A percentile compares a stretch with the other conserved stretches of the same genome.
phyloP scores from a whole-genome alignment of 1,140 invertebrate genomes.

The Papilio glaucus region DNA sequence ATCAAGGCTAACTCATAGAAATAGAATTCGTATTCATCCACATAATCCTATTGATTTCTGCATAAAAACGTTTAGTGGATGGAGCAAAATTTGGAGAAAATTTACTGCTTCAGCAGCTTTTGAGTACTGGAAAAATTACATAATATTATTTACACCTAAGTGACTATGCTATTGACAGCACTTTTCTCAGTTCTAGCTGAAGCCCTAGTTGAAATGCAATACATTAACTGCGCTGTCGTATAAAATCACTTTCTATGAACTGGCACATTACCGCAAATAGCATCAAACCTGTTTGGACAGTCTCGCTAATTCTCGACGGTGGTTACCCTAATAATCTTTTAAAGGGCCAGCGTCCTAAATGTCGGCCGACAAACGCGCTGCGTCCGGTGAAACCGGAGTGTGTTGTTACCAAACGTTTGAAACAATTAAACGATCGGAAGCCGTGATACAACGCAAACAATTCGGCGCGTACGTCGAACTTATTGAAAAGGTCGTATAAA shows the following conservation, averaged over 20 bases:
- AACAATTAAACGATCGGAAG: slow-evolving; percentile 46
- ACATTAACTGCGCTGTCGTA: too few relatives aligned
- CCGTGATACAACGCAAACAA: slow-evolving; percentile 34
- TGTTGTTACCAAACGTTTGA: slow-evolving; percentile 42
- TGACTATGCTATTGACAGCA: too few relatives aligned
- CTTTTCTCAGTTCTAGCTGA: background rate
- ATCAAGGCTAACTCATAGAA: too few relatives aligned
- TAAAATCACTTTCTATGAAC: background rate
- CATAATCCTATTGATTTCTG: too few relatives aligned
- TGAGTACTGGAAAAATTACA: too few relatives aligned
- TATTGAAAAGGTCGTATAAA: slow-evolving; percentile 28
- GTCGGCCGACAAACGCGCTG: slow-evolving; percentile 28
- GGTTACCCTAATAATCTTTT: slow-evolving; percentile 24
- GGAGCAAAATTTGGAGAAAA: too few relatives aligned
- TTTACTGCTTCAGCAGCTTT: too few relatives aligned
- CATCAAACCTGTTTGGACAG: background rate
- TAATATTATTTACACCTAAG: too few relatives aligned
- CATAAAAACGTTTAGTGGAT: too few relatives aligned
- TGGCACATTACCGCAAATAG: background rate
- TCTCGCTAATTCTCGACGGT: background rate
- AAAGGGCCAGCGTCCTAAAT: slow-evolving; percentile 29
- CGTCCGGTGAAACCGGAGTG: slow-evolving; percentile 48
- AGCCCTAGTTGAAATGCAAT: background rate
- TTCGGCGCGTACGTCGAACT: slow-evolving; percentile 20
- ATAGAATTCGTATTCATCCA: too few relatives aligned